Percentiles rank a stretch among this genome's conserved stretches.
Evolutionary conservation across 2,888 invertebrate species (phyloP).

Genomic region (Torymus auratus): DNA sequence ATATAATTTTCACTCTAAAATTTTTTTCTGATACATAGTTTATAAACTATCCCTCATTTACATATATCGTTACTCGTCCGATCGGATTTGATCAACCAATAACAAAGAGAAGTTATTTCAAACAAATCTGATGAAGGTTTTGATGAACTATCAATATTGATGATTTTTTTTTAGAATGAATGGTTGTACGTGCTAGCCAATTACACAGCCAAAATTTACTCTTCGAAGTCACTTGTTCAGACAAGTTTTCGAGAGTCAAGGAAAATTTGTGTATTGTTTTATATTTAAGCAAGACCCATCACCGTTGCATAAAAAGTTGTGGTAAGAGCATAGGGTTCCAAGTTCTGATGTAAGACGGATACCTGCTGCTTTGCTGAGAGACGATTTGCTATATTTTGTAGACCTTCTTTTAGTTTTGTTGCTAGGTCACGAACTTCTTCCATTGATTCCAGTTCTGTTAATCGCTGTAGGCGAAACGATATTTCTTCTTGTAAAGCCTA

Average conservation of each 20-base stretch:
- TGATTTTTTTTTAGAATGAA: constrained; percentile 22
- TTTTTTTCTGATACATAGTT: no score
- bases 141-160: constrained; percentile 4
- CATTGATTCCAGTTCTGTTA: constrained; percentile 70
- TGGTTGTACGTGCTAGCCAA: constrained; percentile 48
- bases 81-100: no score
- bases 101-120: no score
- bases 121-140: neutral
- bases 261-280: constrained; percentile 36
- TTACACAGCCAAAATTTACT: constrained; percentile 54
- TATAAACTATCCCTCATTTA: no score
- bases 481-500: constrained; percentile 73
- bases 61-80: no score
- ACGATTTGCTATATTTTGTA: constrained; percentile 68
- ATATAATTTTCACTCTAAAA: no score
- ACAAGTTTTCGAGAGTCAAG: constrained; percentile 52
- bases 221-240: constrained; percentile 47
- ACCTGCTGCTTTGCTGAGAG: constrained; percentile 74
- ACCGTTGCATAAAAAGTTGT: constrained; percentile 68
- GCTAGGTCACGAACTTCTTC: constrained; percentile 71
- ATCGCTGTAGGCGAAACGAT: constrained; percentile 66
- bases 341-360: constrained; percentile 71
- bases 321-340: constrained; percentile 70
- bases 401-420: constrained; percentile 68
- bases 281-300: constrained; percentile 68